Evolutionary conservation across 2,113 vertebrate genomes (phyloP).

Genomic region (Etheostoma cragini): DNA sequence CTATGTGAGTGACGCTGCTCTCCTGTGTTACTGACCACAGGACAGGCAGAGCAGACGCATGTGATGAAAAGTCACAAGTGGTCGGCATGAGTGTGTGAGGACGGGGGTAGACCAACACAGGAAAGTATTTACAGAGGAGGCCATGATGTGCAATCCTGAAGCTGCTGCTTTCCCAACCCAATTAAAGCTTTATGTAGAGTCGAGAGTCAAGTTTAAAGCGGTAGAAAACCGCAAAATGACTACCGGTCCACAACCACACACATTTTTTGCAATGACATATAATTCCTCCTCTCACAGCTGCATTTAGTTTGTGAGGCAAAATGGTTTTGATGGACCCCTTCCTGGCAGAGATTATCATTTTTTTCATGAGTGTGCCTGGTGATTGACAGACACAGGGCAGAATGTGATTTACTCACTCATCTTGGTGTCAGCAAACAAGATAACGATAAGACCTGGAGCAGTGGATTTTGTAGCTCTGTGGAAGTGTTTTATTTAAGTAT

Average conservation of each 20-base stretch:
- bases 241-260: background rate
- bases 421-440: background rate
- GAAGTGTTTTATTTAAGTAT: background rate
- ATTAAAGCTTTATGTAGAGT: background rate
- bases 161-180: background rate
- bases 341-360: background rate
- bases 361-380: background rate
- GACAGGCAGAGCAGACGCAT: slow-evolving; percentile 55
- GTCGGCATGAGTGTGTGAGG: slow-evolving; percentile 47
- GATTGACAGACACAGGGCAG: background rate
- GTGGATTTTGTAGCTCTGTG: background rate
- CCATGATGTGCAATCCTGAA: slow-evolving; percentile 20
- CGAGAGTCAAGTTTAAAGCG: slow-evolving; percentile 20
- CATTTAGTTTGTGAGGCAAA: background rate
- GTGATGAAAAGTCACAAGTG: slow-evolving; percentile 83
- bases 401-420: background rate
- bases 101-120: slow-evolving; percentile 44
- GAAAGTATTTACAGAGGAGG: slow-evolving; percentile 52
- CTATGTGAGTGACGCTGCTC: slow-evolving; percentile 32
- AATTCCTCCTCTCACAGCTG: background rate
- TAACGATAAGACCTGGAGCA: background rate
- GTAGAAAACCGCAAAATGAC: background rate
- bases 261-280: background rate
- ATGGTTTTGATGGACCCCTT: background rate
- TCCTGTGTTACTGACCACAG: slow-evolving; percentile 40